phyloP scores from a whole-genome alignment of 2,888 invertebrate genomes.

The Asteroscopus sphinx region DNA sequence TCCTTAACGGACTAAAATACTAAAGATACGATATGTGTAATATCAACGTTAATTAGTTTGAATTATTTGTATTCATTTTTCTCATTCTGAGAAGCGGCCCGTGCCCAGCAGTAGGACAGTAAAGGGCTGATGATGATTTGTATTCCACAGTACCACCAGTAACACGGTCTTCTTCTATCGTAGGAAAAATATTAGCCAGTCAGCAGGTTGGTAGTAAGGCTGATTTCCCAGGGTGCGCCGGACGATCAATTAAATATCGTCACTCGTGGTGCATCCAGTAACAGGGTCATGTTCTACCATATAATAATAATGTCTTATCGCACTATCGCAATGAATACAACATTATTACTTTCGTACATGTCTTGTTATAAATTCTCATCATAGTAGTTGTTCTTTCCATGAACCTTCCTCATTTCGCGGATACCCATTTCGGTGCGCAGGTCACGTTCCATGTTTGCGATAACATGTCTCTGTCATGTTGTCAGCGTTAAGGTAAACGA shows the following conservation, averaged over 20 bases:
- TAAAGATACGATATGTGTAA: constrained; percentile 38
- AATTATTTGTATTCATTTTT: constrained; percentile 47
- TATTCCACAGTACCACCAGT: constrained; percentile 30
- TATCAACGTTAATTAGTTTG: constrained; percentile 47
- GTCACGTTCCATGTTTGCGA: constrained; percentile 46
- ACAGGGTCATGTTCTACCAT: constrained; percentile 16
- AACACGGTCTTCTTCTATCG: constrained; percentile 15
- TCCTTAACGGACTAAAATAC: constrained; percentile 50
- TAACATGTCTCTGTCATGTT: constrained; percentile 38
- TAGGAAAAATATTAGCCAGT: no score
- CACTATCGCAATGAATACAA: constrained; percentile 10
- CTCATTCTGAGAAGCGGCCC: no score
- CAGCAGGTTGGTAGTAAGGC: no score
- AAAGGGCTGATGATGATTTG: no score
- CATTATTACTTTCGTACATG: constrained; percentile 17
- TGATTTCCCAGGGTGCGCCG: no score
- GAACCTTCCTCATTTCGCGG: constrained; percentile 43
- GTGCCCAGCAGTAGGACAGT: no score
- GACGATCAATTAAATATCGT: no score
- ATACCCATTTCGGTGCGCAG: constrained; percentile 28
- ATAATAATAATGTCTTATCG: constrained; percentile 27
- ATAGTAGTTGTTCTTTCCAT: constrained; percentile 38
- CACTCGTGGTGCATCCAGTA: no score
- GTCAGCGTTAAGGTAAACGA: constrained; percentile 41
- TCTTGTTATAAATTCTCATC: constrained; percentile 26